A percentile compares a stretch with the other conserved stretches of the same genome.
phyloP scores from a whole-genome alignment of 2,113 vertebrate species.

The Leucoraja erinaceus region DNA sequence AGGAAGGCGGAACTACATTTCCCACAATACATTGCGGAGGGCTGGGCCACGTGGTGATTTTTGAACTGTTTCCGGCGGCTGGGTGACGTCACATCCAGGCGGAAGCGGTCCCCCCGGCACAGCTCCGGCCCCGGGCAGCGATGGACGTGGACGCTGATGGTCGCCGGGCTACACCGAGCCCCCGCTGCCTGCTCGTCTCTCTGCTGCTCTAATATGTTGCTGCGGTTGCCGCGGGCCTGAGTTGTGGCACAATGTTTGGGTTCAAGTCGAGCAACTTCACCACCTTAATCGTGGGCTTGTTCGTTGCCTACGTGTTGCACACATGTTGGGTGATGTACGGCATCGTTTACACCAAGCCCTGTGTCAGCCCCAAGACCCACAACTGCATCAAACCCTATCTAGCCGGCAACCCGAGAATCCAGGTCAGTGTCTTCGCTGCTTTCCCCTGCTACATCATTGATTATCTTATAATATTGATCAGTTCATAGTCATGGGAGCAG shows the following conservation, averaged over 20 bases:
- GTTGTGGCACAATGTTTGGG: slow-evolving; percentile 34
- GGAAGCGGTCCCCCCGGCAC: neutral
- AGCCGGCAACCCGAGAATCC: slow-evolving; percentile 72
- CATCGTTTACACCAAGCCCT: slow-evolving; percentile 88
- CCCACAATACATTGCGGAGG: neutral
- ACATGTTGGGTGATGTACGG: slow-evolving; percentile 98
- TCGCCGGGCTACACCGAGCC: neutral
- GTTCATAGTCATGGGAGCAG: too few relatives aligned
- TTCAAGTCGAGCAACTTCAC: slow-evolving; percentile 77
- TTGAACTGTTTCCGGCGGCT: neutral
- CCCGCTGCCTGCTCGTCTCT: neutral
- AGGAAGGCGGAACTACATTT: neutral
- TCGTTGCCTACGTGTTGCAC: slow-evolving; percentile 85
- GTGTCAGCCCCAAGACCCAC: slow-evolving; percentile 53
- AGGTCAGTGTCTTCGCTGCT: slow-evolving; percentile 57
- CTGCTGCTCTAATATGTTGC: slow-evolving; percentile 2
- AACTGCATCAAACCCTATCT: slow-evolving; percentile 79
- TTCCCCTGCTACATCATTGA: neutral
- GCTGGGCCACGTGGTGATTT: neutral
- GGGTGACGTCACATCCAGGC: neutral
- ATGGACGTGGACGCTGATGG: too few relatives aligned
- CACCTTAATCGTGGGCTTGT: slow-evolving; percentile 80
- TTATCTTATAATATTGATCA: neutral
- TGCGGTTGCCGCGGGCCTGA: neutral
- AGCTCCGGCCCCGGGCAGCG: too few relatives aligned